Percentiles rank a stretch among this genome's conserved stretches.
These are phyloP conservation scores for Psittacula cyanocephala DNA, from an alignment of 2,113 vertebrate genomes.

Conservation along the genomic window DNA sequence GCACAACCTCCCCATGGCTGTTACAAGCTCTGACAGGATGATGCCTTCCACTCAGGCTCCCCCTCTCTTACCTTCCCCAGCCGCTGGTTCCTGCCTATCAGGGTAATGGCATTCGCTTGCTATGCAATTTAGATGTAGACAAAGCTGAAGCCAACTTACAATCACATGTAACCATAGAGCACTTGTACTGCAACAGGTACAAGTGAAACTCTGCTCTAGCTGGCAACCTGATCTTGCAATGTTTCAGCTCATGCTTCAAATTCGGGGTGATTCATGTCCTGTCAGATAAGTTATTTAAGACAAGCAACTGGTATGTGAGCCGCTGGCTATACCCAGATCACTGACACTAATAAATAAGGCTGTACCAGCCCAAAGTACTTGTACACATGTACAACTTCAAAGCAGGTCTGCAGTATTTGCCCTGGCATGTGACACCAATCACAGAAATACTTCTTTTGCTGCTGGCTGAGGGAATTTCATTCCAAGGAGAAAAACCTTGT, in stretches of 20 bases:
- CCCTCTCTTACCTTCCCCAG: not conserved
- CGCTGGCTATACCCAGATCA: not conserved
- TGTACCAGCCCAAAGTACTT: not conserved
- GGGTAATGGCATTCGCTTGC: not conserved
- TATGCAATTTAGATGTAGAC: not conserved
- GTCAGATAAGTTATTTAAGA: not conserved
- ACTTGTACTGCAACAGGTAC: not conserved
- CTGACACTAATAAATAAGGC: not conserved
- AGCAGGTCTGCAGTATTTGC: not conserved
- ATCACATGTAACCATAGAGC: not conserved
- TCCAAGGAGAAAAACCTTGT: not conserved
- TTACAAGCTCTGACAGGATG: not conserved
- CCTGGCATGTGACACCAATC: not conserved
- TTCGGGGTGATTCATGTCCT: not conserved
- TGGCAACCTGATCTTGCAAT: not conserved
- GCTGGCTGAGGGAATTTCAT: not conserved
- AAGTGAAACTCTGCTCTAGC: not conserved
- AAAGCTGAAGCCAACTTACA: not conserved
- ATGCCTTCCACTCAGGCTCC: not conserved
- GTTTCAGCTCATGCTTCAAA: not conserved
- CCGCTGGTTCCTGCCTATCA: not conserved
- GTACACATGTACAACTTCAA: not conserved
- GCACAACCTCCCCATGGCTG: not conserved
- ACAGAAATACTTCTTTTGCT: not conserved
- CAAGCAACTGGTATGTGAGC: not conserved